phyloP scores from a whole-genome alignment of 1,140 invertebrate genomes.

The Drosophila pseudoobscura region DNA sequence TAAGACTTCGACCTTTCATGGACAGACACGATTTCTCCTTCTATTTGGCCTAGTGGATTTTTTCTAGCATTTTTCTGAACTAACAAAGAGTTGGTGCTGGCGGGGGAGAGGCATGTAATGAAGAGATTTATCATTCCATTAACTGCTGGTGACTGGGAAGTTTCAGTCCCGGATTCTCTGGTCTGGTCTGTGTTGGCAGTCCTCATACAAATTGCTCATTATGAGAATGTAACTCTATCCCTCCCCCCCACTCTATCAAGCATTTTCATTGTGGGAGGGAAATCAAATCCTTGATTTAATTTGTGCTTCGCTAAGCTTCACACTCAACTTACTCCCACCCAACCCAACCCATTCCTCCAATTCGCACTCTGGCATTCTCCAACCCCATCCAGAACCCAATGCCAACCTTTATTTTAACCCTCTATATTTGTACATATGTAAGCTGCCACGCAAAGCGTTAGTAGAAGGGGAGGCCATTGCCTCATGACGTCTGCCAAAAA shows the following conservation, averaged over 20 bases:
- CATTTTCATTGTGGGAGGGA: constrained; percentile 4
- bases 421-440: constrained; percentile 36
- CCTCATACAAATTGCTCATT: constrained; percentile 59
- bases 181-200: constrained; percentile 3
- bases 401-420: constrained; percentile 39
- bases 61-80: constrained; percentile 61
- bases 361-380: not conserved
- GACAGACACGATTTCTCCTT: too few species aligned
- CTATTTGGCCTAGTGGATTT: too few species aligned
- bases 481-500: constrained; percentile 40
- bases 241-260: not conserved
- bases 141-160: constrained; percentile 44
- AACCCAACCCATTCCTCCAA: not conserved
- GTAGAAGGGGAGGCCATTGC: constrained; percentile 20
- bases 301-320: constrained; percentile 58
- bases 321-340: constrained; percentile 37
- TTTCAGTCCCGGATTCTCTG: constrained; percentile 17
- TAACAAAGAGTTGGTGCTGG: constrained; percentile 1
- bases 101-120: constrained; percentile 33
- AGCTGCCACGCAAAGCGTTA: constrained; percentile 40
- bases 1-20: too few species aligned
- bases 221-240: constrained; percentile 34
- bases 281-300: constrained; percentile 67
- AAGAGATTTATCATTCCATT: constrained; percentile 53
- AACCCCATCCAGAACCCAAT: not conserved